Evolutionary conservation across 53 echinoderm and acorn worm species (phyloP), one percentile per base, ranked within the genome.

Genomic region (Pentamera pediparva): DNA sequence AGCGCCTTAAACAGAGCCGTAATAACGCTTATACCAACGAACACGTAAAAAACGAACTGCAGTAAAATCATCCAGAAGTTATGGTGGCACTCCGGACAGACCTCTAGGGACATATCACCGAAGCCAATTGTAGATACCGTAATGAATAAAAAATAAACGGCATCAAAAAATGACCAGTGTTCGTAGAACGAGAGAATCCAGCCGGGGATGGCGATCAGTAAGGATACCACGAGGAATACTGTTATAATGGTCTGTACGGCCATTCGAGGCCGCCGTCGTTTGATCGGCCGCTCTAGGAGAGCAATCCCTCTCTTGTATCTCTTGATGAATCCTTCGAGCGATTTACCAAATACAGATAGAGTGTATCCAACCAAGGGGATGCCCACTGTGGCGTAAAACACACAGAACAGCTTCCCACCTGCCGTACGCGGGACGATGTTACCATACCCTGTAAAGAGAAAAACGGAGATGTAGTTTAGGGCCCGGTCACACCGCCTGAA

Each of bases 271-370:
- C 54, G 24, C 11, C 54, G 25, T 54, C 54, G 54, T 35, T 72
- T 58, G 32, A 70, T 41, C 13, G 43, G 22, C 18, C 61, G 41
- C 34, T 35, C 31, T 38, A 70, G 71, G 3, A 27, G 35, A 26
- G 29, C 50, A 24, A 40, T n/a, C 72, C 20, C 59, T 35, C 61
- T 59, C 28, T 59, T 60, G 34, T 70, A 60, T 43, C 48, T 11
- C 28, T 61, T 70, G 58, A 49, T 70, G 13, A 80, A 22, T 26
- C 35, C 49, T 25, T 80, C 70, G 36, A 56, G 71, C 25, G 80
- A 70, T 59, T 80, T 71, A 4, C 80, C 80, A 50, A 80, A 70
- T 37, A 72, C 59, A 7, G 72, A 70, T 17, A 80, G 61, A 70
- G 60, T 80, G 9, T 37, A 54, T 45, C 48, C 70, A 37, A 70